Percentiles rank a stretch among this genome's conserved stretches.
Evolutionary conservation across 2,797 vertebrate species (phyloP).

Genomic region (Alfaro cultratus): DNA sequence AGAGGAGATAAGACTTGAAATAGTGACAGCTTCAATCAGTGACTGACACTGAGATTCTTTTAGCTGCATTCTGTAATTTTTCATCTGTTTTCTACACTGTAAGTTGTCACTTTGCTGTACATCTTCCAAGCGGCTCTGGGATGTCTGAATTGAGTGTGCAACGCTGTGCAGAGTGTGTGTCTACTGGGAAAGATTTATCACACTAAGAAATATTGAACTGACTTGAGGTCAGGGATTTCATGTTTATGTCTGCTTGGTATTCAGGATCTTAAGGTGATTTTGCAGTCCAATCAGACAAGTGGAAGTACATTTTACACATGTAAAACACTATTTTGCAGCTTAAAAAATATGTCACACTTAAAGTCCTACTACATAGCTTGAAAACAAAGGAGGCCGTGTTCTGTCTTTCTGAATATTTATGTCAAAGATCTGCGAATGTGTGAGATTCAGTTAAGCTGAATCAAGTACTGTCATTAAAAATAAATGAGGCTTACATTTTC

Average conservation of each 20-base stretch:
- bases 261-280: conserved; percentile 25
- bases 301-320: not conserved
- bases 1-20: conserved; percentile 32
- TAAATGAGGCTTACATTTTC: not conserved
- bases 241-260: conserved; percentile 18
- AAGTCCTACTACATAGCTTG: not conserved
- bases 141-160: not conserved
- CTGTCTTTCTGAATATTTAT: conserved; percentile 2
- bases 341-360: conserved; percentile 2
- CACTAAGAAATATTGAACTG: conserved; percentile 2
- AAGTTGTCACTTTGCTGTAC: conserved; percentile 1
- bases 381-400: not conserved
- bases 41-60: conserved; percentile 12
- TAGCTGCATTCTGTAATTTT: conserved; percentile 14
- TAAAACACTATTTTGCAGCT: not conserved
- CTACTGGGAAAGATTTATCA: conserved; percentile 7
- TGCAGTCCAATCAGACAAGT: not conserved
- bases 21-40: conserved; percentile 25
- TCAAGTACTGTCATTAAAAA: not conserved
- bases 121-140: not conserved
- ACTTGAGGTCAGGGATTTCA: conserved; percentile 26
- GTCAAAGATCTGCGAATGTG: conserved; percentile 1
- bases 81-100: not conserved
- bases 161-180: not conserved
- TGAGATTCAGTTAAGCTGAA: not conserved